Conservation (phyloP, 2,888 invertebrate species). For the Leptinotarsa tumamoca region DNA sequence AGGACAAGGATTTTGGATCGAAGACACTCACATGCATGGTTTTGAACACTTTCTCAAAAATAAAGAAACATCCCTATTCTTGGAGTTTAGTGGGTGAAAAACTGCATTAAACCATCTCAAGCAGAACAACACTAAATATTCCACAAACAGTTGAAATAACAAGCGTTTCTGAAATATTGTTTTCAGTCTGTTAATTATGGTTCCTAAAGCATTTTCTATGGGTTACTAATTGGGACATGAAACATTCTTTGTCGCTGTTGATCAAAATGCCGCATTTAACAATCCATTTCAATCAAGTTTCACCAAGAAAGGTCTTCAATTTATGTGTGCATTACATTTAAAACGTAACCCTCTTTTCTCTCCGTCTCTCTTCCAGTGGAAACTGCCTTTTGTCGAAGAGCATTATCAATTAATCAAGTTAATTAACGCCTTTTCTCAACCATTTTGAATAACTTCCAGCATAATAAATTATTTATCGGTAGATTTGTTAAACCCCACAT, state of each 20-base stretch:
- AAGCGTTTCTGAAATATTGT: too few relatives aligned
- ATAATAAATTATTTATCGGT: constrained; percentile 37
- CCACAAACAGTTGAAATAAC: too few relatives aligned
- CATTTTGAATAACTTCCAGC: constrained; percentile 33
- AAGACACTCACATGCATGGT: too few relatives aligned
- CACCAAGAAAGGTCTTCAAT: constrained; percentile 50
- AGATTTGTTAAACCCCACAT: constrained; percentile 25
- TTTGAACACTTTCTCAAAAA: too few relatives aligned
- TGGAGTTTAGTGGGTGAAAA: too few relatives aligned
- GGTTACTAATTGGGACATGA: not conserved
- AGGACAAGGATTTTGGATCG: too few relatives aligned
- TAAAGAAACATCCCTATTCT: too few relatives aligned
- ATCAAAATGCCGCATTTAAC: not conserved
- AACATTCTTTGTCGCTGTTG: not conserved
- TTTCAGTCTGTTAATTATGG: not conserved
- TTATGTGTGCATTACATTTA: constrained; percentile 41
- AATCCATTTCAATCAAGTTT: constrained; percentile 49
- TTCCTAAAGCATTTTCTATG: not conserved
- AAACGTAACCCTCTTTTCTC: constrained; percentile 44
- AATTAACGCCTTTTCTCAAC: constrained; percentile 44
- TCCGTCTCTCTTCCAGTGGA: constrained; percentile 24
- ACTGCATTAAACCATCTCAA: too few relatives aligned
- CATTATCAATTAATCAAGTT: constrained; percentile 44
- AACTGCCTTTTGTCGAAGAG: constrained; percentile 36
- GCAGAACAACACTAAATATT: too few relatives aligned